Base-by-base conservation (phyloP, 2,113 vertebrate genomes). In the Scartelaos histophorus region DNA sequence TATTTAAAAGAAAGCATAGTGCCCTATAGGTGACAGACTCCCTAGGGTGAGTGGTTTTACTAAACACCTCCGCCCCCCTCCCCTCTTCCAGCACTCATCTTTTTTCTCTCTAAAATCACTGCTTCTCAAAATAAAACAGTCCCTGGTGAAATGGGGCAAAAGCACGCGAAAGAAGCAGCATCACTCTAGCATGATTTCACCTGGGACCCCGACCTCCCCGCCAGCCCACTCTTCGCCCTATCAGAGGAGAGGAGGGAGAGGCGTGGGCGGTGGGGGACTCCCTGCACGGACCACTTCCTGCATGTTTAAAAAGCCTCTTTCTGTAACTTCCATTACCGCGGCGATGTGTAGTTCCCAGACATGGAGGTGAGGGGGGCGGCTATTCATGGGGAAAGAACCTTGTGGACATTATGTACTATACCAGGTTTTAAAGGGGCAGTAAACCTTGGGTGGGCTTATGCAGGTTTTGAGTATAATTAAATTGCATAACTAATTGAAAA, bases 1-100 rank as follows among this genome's bases (percentile, higher is more conserved):
- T 83, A 89, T 91, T 89, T 85, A 87, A 86, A 81, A 88, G 76
- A 78, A 85, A 83, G 67, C 80, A 81, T 76, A 70, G 75, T 75
- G 85, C 61, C 77, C 54, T 73, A 4, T 78, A 83, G 86, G 68
- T 35, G 80, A 74, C 77, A 86, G 67, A 5, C 57, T 62, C 71
- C 19, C 66, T 53, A 57, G 6, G 49, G 29, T 74, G 77, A 79
- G 19, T 64, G 78, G 61, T 66, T 35, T 65, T 68, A 43, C 78
- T 53, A 43, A 75, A 64, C 80, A 35, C 78, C 74, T 77, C 67
- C 71, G 54, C 67, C 56, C 69, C 56, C 69, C 60, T 43, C 65
- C 46, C 49, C 46, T 21, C 57, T 3, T 25, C 65, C 21, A 6
- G 11, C 6, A 0, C 64, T 54, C 19, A 13, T 10, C 66, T 24